A percentile compares a stretch with the other conserved stretches of the same genome.
Conservation (phyloP, 2,797 vertebrate species). For the Cephalopachus bancanus region DNA sequence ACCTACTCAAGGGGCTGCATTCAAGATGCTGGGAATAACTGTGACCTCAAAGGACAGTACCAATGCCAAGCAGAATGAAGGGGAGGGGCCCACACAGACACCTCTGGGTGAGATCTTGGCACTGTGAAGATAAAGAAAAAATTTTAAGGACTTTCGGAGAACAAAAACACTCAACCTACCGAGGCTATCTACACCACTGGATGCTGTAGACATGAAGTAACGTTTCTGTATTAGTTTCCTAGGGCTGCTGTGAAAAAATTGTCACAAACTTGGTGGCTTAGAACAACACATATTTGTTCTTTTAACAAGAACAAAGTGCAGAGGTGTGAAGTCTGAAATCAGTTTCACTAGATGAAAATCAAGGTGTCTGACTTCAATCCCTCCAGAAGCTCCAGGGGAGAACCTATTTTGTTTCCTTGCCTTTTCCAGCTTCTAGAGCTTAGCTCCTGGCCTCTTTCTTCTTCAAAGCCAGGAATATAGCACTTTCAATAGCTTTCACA, state of each 20-base stretch:
- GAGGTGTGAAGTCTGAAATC: not conserved
- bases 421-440: not conserved
- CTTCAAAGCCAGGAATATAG: not conserved
- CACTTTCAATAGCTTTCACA: not conserved
- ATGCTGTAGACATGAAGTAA: rapidly evolving
- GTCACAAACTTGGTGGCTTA: not conserved
- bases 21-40: not conserved
- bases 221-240: not conserved
- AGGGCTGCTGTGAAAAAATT: not conserved
- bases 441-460: not conserved
- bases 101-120: not conserved
- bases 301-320: not conserved
- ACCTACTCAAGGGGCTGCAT: not conserved
- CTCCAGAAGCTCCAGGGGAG: too few species aligned
- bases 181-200: too few species aligned
- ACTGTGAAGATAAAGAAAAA: not conserved
- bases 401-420: rapidly evolving
- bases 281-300: not conserved
- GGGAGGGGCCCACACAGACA: not conserved
- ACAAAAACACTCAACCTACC: not conserved
- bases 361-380: too few species aligned
- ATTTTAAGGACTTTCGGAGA: not conserved
- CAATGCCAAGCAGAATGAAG: rapidly evolving
- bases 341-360: not conserved
- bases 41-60: not conserved